A percentile compares a stretch with the other conserved stretches of the same genome.
Conservation (phyloP, 1,140 invertebrate genomes). For the Dysdera silvatica region DNA sequence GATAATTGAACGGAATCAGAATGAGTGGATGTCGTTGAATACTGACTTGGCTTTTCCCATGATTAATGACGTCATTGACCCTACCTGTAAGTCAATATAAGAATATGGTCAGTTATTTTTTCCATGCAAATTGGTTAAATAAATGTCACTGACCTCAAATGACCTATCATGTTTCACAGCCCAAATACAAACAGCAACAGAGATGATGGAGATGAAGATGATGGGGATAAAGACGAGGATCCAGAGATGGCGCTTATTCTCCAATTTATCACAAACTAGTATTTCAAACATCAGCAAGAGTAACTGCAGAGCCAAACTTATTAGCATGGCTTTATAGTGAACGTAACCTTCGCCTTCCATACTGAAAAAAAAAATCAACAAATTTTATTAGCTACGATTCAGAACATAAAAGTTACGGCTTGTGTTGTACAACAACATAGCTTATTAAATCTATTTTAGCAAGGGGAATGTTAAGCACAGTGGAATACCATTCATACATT, state of each 20-base stretch:
- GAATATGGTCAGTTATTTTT: neutral
- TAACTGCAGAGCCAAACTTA: constrained; percentile 83
- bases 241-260: constrained; percentile 78
- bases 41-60: no score
- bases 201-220: constrained; percentile 91
- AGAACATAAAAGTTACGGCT: no score
- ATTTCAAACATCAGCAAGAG: constrained; percentile 94
- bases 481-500: no score
- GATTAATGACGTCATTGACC: no score
- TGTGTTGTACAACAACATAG: no score
- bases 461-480: no score
- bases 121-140: constrained; percentile 1
- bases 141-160: constrained; percentile 65
- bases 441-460: no score
- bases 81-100: neutral
- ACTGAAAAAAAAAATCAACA: constrained; percentile 48
- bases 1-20: no score
- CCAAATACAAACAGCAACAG: constrained; percentile 95
- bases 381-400: neutral
- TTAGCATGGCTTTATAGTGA: constrained; percentile 95
- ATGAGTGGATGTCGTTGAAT: no score
- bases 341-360: constrained; percentile 90
- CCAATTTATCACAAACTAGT: constrained; percentile 87
- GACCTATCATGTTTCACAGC: constrained; percentile 93
- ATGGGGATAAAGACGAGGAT: constrained; percentile 93